Base-by-base conservation (phyloP, 2,888 invertebrate species). In the Erebia ligea region DNA sequence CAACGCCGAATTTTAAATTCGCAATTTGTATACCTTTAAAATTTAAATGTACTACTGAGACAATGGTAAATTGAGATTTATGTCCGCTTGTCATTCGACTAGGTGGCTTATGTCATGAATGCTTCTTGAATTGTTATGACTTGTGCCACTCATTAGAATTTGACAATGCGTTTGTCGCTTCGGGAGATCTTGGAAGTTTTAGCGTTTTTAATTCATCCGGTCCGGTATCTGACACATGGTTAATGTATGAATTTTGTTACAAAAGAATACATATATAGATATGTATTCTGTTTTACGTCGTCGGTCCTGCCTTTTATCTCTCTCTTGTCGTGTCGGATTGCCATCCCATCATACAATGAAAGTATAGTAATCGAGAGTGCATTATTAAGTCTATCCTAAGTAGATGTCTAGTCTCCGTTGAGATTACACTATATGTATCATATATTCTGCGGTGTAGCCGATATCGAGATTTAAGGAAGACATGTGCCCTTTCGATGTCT, bases 1-100 rank as follows among this genome's bases (percentile, higher is more conserved):
- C 71, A 69, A 19, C n/a, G 54, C 59, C 73, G 68, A 73, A 72
- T 70, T 71, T 56, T 63, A 56, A 67, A 50, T 68, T 13, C 6
- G 62, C 19, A 66, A 75, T 76, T 77, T 75, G 73, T 74, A 76
- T 76, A 67, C 52, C 17, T 54, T 67, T 15, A 62, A 48, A 67
- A 56, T 73, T 59, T 52, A 25, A 21, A 40, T 34, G 15, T n/a
- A 34, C 25, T 3, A 25, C 34, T 6, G 34, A 67, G 69, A 71
- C 73, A 73, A 73, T 75, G 66, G 67, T 62, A 50, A 50, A 54
- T 52, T 57, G 52, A 65, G 40, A 59, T 68, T 40, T 73, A 70
- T 70, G 57, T 68, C 42, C 68, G 11, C 56, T 48, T 54, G 50
- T 57, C 61, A 65, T 67, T 61, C 50, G 63, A 40, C 59, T 56